Evolutionary conservation across 1,140 invertebrate species (phyloP), one percentile per base, ranked within the genome.

Genomic region (Drosophila novamexicana): DNA sequence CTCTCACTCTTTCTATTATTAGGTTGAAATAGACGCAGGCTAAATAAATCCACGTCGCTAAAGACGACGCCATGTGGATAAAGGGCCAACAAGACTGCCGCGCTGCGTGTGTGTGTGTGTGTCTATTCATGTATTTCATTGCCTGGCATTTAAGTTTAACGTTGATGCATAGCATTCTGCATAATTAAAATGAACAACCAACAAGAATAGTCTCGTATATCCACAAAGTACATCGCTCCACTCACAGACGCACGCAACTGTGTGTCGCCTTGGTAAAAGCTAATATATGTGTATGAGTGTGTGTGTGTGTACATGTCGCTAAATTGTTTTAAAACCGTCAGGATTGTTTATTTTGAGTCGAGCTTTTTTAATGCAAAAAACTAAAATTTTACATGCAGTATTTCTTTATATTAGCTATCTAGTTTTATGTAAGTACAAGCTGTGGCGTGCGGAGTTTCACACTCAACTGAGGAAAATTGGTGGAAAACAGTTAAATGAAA

Each of bases 11-110:
- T 40, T 74, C 54, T 67, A 59, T 68, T 89, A 90, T 89, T 89
- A 89, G 84, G 84, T 89, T 89, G 80, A 74, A 80, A 84, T 89
- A 89, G 80, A 83, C 80, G 84, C 80, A 69, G 79, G 77, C 80
- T 80, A 89, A 89, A 89, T 89, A 89, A 89, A 89, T 89, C 81
- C 84, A 84, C 78, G 84, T 89, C 84, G 80, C 79, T 86, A 79
- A 68, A 75, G 82, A 78, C 70, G 82, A 78, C 56, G 82, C 80
- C 52, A 62, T 79, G 76, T 69, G 75, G 76, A 63, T 79, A 77
- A 72, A 57, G 52, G 37, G n/a, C 39, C 36, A 42, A 53, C 61
- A n/a, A 47, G n/a, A 42, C 9, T 42, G 22, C 10, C 8, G 8
- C 14, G 47, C 40, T 47, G 42, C 16, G 29, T 45, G 42, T 14